Evolutionary conservation across 1,140 invertebrate species (phyloP), one percentile per base, ranked within the genome.

Genomic region (Chironomus tepperi): DNA sequence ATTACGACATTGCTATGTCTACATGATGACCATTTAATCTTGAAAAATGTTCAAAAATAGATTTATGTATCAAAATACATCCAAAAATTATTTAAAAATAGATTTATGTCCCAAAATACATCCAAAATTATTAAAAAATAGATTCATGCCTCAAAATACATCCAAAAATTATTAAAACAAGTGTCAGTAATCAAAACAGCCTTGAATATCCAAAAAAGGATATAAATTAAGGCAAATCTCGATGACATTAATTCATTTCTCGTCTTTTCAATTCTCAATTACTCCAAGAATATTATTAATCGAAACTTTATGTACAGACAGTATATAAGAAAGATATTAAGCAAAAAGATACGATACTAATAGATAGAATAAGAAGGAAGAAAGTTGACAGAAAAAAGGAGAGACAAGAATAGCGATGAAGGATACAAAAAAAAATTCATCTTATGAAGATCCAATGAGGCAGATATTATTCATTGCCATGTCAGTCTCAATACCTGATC

Each of bases 381-480:
- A 57, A n/a, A 57, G 47, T 57, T 57, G 47, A 57, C 47, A 57
- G 12, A 57, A 57, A 15, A n/a, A 15, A 57, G 12, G 47, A 57
- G n/a, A 57, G 47, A 57, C 12, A 57, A 57, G 24, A 34, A 34
- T 34, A 34, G 24, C 24, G 24, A 34, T 34, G 24, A 34, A 34
- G 24, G 24, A 34, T 34, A 34, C 24, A 34, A 34, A 34, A 34
- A 34, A 34, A 34, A 34, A 34, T 2, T 34, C 24, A 57, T 57
- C 47, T 12, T n/a, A 57, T 57, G 47, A 57, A 57, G 47, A 57
- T 57, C 12, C 47, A 57, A 57, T 57, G 47, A 57, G 47, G 47
- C 47, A 57, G 47, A 57, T 57, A 57, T 57, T 57, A 57, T 57
- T 57, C 65, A 70, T 70, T 70, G 65, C 65, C 65, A 70, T 70